Evolutionary conservation across 1,140 invertebrate species (phyloP).

Genomic region (Apis cerana): DNA sequence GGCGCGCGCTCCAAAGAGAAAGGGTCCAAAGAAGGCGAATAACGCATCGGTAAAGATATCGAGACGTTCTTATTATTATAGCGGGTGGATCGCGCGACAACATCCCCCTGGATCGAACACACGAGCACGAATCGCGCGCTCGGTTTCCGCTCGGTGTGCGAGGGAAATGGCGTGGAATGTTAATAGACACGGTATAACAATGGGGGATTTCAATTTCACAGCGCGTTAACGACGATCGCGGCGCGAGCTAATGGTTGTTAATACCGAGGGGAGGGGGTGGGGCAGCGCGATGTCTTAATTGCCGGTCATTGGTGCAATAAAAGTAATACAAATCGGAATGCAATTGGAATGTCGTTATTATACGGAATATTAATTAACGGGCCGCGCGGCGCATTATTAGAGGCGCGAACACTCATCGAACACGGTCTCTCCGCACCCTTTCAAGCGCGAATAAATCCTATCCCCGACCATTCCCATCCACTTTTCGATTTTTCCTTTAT

Average conservation of each 20-base stretch:
- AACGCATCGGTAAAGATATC: conserved; percentile 28
- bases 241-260: conserved; percentile 37
- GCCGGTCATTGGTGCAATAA: conserved; percentile 38
- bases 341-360: conserved; percentile 44
- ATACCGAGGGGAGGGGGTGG: background rate
- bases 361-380: conserved; percentile 40
- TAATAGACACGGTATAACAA: conserved; percentile 36
- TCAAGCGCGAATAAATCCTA: conserved; percentile 19
- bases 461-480: background rate
- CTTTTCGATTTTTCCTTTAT: background rate
- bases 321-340: conserved; percentile 39
- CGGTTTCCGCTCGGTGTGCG: no score
- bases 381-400: conserved; percentile 13
- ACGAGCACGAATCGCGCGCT: background rate
- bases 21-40: conserved; percentile 18
- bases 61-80: conserved; percentile 23
- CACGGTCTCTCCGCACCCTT: background rate
- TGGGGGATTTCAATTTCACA: conserved; percentile 50
- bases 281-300: conserved; percentile 35
- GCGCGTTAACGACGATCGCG: conserved; percentile 43
- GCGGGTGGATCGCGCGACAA: background rate
- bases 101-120: background rate
- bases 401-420: background rate
- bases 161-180: background rate
- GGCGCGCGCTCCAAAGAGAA: no score